Percentiles rank a stretch among this genome's conserved stretches.
These are phyloP conservation scores for Notodonta ziczac DNA, from an alignment of 2,888 invertebrate species.

Conservation along the genomic window DNA sequence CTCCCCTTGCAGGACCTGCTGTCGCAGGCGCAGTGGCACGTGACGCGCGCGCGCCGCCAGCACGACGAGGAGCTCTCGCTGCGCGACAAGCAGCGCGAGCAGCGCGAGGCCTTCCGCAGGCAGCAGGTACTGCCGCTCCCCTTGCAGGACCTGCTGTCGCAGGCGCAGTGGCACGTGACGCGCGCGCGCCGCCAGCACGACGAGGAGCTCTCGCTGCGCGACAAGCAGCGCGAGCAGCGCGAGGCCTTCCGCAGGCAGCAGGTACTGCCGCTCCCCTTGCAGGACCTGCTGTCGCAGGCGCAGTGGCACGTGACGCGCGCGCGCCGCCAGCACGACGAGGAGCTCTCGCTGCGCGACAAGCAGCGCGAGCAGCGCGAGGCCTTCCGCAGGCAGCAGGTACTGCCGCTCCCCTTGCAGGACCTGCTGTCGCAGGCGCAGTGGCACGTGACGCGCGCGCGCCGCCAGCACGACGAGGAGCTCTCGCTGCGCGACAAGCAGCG, in stretches of 20 bases:
- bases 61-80: conserved; percentile 94
- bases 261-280: neutral
- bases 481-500: conserved; percentile 92
- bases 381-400: conserved; percentile 85
- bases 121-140: conserved; percentile 42
- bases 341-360: conserved; percentile 91
- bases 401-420: conserved; percentile 29
- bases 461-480: conserved; percentile 94
- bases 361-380: conserved; percentile 95
- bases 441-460: conserved; percentile 93
- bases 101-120: conserved; percentile 82
- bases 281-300: conserved; percentile 92
- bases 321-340: conserved; percentile 95
- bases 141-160: too few species aligned
- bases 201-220: conserved; percentile 5
- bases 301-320: conserved; percentile 97
- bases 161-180: too few species aligned
- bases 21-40: too few species aligned
- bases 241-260: conserved; percentile 55
- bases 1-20: too few species aligned
- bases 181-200: conserved; percentile 9
- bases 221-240: conserved; percentile 39
- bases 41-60: conserved; percentile 85
- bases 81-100: conserved; percentile 93
- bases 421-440: conserved; percentile 96